phyloP scores from a whole-genome alignment of 2,888 invertebrate genomes.

The Andricus quercusramuli region DNA sequence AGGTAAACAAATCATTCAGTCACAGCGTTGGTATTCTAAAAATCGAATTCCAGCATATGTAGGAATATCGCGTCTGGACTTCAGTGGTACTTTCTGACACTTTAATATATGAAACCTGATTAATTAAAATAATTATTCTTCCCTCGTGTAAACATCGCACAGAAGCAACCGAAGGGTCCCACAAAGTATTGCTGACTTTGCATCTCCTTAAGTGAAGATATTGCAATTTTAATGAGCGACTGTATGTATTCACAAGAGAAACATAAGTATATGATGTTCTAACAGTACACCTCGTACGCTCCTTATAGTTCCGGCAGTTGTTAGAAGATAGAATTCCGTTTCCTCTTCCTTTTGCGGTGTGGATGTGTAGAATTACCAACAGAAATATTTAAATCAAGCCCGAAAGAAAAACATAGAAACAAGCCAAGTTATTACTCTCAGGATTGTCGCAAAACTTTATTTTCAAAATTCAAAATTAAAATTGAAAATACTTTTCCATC shows the following conservation, averaged over 20 bases:
- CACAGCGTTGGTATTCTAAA: not conserved
- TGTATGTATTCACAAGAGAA: slow-evolving; percentile 51
- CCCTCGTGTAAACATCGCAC: slow-evolving; percentile 53
- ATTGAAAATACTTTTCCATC: no score
- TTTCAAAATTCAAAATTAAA: no score
- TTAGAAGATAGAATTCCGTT: slow-evolving; percentile 22
- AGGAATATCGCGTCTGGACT: not conserved
- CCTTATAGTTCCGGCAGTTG: slow-evolving; percentile 34
- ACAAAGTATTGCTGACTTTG: slow-evolving; percentile 55
- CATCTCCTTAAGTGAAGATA: slow-evolving; percentile 49
- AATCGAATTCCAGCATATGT: not conserved
- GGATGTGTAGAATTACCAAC: not conserved
- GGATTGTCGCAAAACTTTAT: no score
- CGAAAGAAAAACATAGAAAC: not conserved
- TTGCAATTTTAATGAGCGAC: slow-evolving; percentile 69
- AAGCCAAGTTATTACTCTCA: not conserved
- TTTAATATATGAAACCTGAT: slow-evolving; percentile 56
- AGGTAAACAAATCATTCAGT: not conserved
- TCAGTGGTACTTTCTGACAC: not conserved
- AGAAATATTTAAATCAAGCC: slow-evolving; percentile 6
- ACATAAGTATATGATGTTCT: slow-evolving; percentile 17
- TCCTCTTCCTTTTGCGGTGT: slow-evolving; percentile 2
- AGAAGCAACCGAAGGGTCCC: slow-evolving; percentile 51
- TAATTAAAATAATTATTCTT: slow-evolving; percentile 71
- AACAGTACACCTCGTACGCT: slow-evolving; percentile 34